Evolutionary conservation across 2,888 invertebrate genomes (phyloP), one percentile per base, ranked within the genome.

Genomic region (Caenorhabditis afra): DNA sequence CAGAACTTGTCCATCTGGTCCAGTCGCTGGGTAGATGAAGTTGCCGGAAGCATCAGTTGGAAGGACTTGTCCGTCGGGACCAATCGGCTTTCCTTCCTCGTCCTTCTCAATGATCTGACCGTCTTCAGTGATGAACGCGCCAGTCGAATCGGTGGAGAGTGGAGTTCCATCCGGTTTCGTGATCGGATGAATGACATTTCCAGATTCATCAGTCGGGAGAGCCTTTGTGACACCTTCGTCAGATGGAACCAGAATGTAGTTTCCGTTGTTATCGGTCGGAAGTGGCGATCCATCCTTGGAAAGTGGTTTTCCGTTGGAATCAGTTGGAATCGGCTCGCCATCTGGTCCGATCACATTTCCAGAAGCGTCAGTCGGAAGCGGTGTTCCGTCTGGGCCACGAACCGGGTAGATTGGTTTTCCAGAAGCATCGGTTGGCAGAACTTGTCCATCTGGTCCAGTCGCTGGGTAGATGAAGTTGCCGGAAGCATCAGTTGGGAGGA

Each of bases 31-130:
- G n/a, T 67, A 78, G 61, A 81, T 77, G 71, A 73, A 82, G 29
- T 76, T 77, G 20, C 81, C 83, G 16, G 75, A 41, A n/a, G 47
- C 67, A 37, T 79, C 79, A 8, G 74, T 79, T 41, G 81, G 81
- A 12, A 81, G 67, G 0, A 70, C 73, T 11, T 73, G 22, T 58
- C 82, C 79, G 45, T 84, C 82, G 5, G 81, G 76, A 41, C 76
- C 81, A n/a, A 85, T 37, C 8, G 83, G 83, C 18, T 68, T 68
- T 20, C 85, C 85, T 49, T 82, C 76, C 5, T 81, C 82, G 65
- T 83, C 68, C 14, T 57, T 73, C n/a, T 67, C 77, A 44, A 83
- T 68, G 3, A 58, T n/a, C 11, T 49, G 52, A 20, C 81, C 83
- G 39, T 79, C 79, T 1, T 61, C 59, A 4, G 55, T 76, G 47